Evolutionary conservation across 1,140 invertebrate species (phyloP).

Genomic region (Harlomillsia oculata): DNA sequence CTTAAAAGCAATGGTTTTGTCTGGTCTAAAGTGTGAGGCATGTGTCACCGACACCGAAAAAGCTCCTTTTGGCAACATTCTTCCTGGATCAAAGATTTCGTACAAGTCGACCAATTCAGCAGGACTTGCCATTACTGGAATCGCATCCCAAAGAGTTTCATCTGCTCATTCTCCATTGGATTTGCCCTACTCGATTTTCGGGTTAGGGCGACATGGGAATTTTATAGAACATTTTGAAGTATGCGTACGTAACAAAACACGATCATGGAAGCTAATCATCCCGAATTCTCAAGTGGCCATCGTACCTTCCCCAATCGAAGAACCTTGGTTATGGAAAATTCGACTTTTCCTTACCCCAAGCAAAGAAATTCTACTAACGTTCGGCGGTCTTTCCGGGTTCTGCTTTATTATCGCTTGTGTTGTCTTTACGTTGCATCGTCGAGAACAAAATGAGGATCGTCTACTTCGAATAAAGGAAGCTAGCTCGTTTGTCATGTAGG

Average conservation of each 20-base stretch:
- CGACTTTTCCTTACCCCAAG: too few relatives aligned
- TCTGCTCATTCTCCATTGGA: slow-evolving; percentile 84
- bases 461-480: too few relatives aligned
- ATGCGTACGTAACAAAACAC: slow-evolving; percentile 51
- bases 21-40: too few relatives aligned
- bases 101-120: slow-evolving; percentile 78
- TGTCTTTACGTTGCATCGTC: too few relatives aligned
- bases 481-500: too few relatives aligned
- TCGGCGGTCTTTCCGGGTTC: too few relatives aligned
- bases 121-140: slow-evolving; percentile 59
- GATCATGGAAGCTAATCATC: slow-evolving; percentile 85
- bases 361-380: too few relatives aligned
- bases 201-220: slow-evolving; percentile 91
- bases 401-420: too few relatives aligned
- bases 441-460: too few relatives aligned
- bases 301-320: too few relatives aligned
- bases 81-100: slow-evolving; percentile 74
- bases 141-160: slow-evolving; percentile 78
- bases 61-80: slow-evolving; percentile 70
- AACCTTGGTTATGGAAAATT: too few relatives aligned
- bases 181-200: slow-evolving; percentile 88
- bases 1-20: slow-evolving; percentile 85
- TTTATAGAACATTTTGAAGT: slow-evolving; percentile 92
- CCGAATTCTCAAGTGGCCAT: slow-evolving; percentile 95
- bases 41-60: slow-evolving; percentile 36